Base-by-base conservation (phyloP, 1,140 invertebrate genomes). In the Brevipalpus yothersi region DNA sequence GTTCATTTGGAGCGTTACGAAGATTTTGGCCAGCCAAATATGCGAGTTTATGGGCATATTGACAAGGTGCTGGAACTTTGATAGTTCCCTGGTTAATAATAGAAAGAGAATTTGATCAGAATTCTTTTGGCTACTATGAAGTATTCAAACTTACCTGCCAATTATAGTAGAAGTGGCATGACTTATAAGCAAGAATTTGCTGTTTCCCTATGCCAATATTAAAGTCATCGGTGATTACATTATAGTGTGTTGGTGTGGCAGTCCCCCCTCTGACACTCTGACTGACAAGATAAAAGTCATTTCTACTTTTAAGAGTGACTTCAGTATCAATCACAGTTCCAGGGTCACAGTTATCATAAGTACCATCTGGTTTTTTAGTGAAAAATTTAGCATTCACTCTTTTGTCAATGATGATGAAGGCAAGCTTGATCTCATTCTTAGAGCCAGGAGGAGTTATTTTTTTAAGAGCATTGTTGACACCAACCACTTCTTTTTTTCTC, bases 301-400 rank as follows among this genome's bases (percentile, higher is more conserved):
- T 86, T 72, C 73, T 77, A 59, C 81, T n/a, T n/a, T n/a, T n/a
- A n/a, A n/a, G 69, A 0, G 89, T 95, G 1, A 94, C 77, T 15
- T 80, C 76, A 63, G 85, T 80, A 69, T 95, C 90, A 0, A 89
- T 79, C 15, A 93, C 76, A 0, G 86, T 89, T 19, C 89, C 89
- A 1, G 89, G 81, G 1, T 72, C 71, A 0, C 89, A 87, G 72
- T 94, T 94, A 0, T 67, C 66, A 13, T 69, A 63, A n/a, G n/a
- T n/a, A n/a, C n/a, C n/a, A n/a, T n/a, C n/a, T 9, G 63, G n/a
- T 0, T 45, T 39, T 2, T 45, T 45, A 8, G 13, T 2, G 8
- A 51, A 51, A 1, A 51, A 51, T 51, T 15, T 1, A n/a, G 49
- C 49, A 17, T 51, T 51, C 9, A 51, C 49, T 51, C 49, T n/a